Evolutionary conservation across 2,113 vertebrate species (phyloP), one percentile per base, ranked within the genome.

Genomic region (Aix galericulata): DNA sequence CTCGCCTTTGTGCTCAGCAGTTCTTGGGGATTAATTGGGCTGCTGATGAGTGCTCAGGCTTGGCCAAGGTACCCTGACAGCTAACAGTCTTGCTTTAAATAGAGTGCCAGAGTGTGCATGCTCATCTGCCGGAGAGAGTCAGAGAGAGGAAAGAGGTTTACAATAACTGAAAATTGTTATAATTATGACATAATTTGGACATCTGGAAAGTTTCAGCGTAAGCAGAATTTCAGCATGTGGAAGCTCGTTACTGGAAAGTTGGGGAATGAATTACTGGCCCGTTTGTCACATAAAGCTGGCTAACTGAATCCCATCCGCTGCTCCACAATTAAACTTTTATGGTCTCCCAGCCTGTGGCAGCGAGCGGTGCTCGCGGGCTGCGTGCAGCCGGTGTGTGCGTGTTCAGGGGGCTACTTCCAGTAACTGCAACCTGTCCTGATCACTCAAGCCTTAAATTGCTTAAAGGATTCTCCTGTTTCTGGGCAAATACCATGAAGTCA

Each of bases 361-460:
- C 3, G 50, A 64, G 13, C 80, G 13, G 84, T 0, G 1, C 84
- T 68, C 17, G 0, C 2, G 11, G 66, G 68, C 90, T 82, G 84
- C 1, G 0, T 10, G 87, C 87, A 69, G 63, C 71, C n/a, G 17
- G 29, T 26, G 56, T 60, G 1, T 17, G 6, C 23, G 1, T 58
- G 55, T 46, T 27, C 79, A 25, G 29, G 81, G 71, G 4, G 73
- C 89, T 85, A 20, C 75, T 96, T 52, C 59, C 93, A 89, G 83
- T 44, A 52, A 76, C 86, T 26, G 59, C 91, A 94, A 91, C 93
- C 94, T 92, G 85, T 89, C 91, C 88, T 89, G 94, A 75, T 89
- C 86, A 42, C 27, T 95, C 94, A 93, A 83, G 86, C 95, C 55
- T 92, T 86, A 96, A 96, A 96, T 93, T 94, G 95, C 86, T 95